Evolutionary conservation across 1,140 invertebrate species (phyloP).

Genomic region (Tyrophagus putrescentiae): DNA sequence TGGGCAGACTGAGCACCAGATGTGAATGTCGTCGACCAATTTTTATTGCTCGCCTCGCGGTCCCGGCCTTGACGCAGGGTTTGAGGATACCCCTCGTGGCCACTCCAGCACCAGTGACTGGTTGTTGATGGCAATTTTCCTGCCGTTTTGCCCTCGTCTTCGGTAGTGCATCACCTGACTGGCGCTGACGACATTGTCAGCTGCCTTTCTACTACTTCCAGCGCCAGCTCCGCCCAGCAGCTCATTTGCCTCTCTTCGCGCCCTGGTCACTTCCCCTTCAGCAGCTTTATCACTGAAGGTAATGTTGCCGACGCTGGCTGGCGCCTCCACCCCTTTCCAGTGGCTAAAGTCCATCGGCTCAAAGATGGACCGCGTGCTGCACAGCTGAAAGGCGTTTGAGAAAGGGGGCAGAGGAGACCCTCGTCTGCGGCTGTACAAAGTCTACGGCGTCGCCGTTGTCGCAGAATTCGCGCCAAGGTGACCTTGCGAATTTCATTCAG

Average conservation of each 20-base stretch:
- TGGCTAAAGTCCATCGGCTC: conserved; percentile 32
- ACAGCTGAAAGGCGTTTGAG: conserved; percentile 67
- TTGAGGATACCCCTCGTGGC: conserved; percentile 59
- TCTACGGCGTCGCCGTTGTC: conserved; percentile 59
- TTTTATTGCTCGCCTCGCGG: conserved; percentile 18
- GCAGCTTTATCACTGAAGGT: background rate
- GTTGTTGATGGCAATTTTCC: conserved; percentile 62
- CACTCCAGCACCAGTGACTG: conserved; percentile 72
- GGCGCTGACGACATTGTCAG: background rate
- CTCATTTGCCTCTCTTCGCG: background rate
- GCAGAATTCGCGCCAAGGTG: conserved; percentile 63
- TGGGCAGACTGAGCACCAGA: conserved; percentile 14
- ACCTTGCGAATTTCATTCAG: conserved; percentile 66
- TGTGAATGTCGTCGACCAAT: conserved; percentile 7
- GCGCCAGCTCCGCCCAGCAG: background rate
- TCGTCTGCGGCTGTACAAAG: conserved; percentile 65
- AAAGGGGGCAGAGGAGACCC: conserved; percentile 69
- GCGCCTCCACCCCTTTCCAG: too few species aligned
- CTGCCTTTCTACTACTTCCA: too few species aligned
- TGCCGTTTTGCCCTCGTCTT: conserved; percentile 68
- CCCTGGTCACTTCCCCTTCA: conserved; percentile 8
- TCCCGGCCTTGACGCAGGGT: conserved; percentile 27
- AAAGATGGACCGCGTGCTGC: conserved; percentile 38
- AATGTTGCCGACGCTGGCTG: too few species aligned
- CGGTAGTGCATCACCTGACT: conserved; percentile 44